Evolutionary conservation across 2,888 invertebrate genomes (phyloP).

Genomic region (Chrysomela aeneicollis): DNA sequence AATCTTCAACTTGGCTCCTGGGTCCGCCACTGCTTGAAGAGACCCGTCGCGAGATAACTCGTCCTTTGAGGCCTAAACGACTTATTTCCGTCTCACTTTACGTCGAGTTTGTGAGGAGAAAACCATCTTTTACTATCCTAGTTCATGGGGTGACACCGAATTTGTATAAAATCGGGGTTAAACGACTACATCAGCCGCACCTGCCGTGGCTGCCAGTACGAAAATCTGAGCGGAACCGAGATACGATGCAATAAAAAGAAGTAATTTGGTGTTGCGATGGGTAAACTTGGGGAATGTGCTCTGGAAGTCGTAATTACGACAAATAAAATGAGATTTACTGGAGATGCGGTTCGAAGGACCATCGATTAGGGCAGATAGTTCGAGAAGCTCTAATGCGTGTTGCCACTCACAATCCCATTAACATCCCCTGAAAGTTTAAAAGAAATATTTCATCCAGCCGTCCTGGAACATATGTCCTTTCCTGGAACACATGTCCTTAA

Average conservation of each 20-base stretch:
- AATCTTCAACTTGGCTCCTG: too few species aligned
- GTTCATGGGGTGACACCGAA: slow-evolving; percentile 44
- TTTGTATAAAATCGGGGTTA: slow-evolving; percentile 55
- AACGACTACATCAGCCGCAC: slow-evolving; percentile 51
- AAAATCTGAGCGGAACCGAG: slow-evolving; percentile 26
- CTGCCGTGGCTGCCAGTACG: slow-evolving; percentile 36
- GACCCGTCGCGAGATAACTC: slow-evolving; percentile 19
- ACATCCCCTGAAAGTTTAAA: background rate
- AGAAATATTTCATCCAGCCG: too few species aligned
- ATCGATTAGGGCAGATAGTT: background rate
- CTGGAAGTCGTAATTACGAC: slow-evolving; percentile 17
- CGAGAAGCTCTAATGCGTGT: background rate
- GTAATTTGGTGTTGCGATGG: slow-evolving; percentile 22
- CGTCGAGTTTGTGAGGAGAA: background rate
- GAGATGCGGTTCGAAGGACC: slow-evolving; percentile 12
- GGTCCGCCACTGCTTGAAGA: background rate
- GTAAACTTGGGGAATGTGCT: slow-evolving; percentile 26
- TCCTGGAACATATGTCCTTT: too few species aligned
- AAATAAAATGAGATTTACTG: slow-evolving; percentile 26
- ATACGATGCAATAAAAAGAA: slow-evolving; percentile 31
- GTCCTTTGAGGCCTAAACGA: slow-evolving; percentile 34
- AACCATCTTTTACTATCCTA: slow-evolving; percentile 27
- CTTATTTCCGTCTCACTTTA: slow-evolving; percentile 36
- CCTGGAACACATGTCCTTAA: too few species aligned
- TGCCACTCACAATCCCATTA: background rate